These are phyloP conservation scores for Montipora sp. DNA, from an alignment of 64 coral and sea anemone genomes.

Conservation along the genomic window DNA sequence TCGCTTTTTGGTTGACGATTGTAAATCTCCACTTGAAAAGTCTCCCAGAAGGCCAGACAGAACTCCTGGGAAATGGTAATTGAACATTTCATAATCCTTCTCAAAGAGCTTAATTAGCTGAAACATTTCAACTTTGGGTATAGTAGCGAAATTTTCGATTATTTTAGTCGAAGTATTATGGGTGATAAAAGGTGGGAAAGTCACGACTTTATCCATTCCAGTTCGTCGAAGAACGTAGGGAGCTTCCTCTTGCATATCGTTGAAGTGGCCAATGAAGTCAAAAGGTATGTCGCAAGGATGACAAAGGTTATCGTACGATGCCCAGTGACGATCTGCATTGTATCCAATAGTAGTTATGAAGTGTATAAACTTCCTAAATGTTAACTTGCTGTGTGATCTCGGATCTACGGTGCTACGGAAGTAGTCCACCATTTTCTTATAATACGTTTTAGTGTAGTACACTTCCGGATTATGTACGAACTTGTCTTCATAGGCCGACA, in stretches of 20 bases:
- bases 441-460: background rate
- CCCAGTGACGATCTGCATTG: background rate
- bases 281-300: background rate
- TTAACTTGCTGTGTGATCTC: background rate
- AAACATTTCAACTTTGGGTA: background rate
- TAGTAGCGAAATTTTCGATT: background rate
- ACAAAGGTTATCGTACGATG: background rate
- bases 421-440: background rate
- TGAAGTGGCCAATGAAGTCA: background rate
- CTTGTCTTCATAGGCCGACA: background rate
- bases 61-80: background rate
- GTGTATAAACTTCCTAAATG: background rate
- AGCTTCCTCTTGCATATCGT: background rate
- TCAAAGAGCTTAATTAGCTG: background rate
- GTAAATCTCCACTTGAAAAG: background rate
- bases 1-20: too few relatives aligned
- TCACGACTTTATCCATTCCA: background rate
- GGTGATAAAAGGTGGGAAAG: background rate
- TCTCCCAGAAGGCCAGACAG: background rate
- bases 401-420: background rate
- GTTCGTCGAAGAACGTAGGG: background rate
- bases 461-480: background rate
- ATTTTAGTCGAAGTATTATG: background rate
- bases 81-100: slow-evolving; percentile 2
- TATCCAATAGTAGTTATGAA: background rate